These are phyloP conservation scores for Vireo griseus DNA, from an alignment of 2,797 vertebrate species.

Conservation along the genomic window DNA sequence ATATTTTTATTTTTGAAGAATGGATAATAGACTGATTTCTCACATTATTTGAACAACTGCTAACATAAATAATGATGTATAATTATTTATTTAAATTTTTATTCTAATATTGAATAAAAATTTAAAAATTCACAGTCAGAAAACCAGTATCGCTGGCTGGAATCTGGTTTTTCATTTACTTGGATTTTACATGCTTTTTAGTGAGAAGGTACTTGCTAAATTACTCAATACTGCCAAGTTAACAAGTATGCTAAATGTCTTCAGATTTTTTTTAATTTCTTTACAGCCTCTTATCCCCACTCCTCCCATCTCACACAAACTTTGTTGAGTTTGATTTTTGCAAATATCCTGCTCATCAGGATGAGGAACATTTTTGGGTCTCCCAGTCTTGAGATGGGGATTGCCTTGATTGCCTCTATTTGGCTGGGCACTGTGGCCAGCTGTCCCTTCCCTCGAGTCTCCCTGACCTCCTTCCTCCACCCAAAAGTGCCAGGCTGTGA, in stretches of 20 bases:
- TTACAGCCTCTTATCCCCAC: background rate
- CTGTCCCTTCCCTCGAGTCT: background rate
- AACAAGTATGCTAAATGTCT: background rate
- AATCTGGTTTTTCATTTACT: background rate
- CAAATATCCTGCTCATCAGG: background rate
- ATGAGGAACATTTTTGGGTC: accelerated
- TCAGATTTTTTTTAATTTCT: background rate
- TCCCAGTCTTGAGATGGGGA: background rate
- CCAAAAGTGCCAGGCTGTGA: background rate
- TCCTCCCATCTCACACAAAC: background rate
- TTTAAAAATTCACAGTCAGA: background rate
- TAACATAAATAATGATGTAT: background rate
- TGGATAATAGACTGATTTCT: background rate
- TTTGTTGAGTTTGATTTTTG: background rate
- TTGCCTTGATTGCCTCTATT: accelerated
- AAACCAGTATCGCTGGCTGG: background rate
- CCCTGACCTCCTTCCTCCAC: background rate
- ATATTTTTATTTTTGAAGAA: background rate
- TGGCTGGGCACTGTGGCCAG: background rate
- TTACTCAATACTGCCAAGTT: background rate
- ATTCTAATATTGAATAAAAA: background rate
- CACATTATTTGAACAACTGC: background rate
- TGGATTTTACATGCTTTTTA: background rate
- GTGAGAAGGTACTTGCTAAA: background rate
- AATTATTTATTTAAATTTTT: background rate